Evolutionary conservation across 1,140 invertebrate species (phyloP).

Genomic region (Subanguina moxae): DNA sequence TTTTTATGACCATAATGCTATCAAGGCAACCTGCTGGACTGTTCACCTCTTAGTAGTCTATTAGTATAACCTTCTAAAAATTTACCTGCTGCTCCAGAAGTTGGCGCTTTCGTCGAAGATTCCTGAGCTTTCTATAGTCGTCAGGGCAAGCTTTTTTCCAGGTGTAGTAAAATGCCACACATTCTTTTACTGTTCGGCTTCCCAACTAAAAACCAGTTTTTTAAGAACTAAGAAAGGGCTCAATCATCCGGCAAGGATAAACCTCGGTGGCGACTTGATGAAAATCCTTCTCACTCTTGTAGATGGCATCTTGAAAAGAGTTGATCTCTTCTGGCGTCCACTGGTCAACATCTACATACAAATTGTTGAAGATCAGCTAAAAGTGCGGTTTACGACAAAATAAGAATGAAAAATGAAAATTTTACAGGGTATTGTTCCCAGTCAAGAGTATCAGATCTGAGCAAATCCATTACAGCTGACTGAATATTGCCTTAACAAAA

Average conservation of each 20-base stretch:
- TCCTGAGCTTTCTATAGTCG: constrained; percentile 62
- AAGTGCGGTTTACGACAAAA: no score
- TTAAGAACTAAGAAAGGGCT: neutral
- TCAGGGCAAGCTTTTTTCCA: constrained; percentile 80
- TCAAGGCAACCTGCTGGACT: no score
- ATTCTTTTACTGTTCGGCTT: constrained; percentile 83
- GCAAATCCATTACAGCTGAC: constrained; percentile 53
- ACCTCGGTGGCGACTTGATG: constrained; percentile 79
- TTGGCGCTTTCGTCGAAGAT: constrained; percentile 60
- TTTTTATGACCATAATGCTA: no score
- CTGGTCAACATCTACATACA: constrained; percentile 52
- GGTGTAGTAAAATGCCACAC: constrained; percentile 94
- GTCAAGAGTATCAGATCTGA: constrained; percentile 65
- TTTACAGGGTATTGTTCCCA: constrained; percentile 68
- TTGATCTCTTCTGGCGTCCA: constrained; percentile 44
- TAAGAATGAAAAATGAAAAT: no score
- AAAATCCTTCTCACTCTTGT: constrained; percentile 90
- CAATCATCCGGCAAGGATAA: neutral
- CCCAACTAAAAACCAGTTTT: constrained; percentile 71
- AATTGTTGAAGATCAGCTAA: constrained; percentile 68
- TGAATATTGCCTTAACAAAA: constrained; percentile 46
- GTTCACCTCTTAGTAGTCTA: no score
- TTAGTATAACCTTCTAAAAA: neutral
- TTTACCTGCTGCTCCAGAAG: constrained; percentile 57
- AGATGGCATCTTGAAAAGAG: constrained; percentile 77